Evolutionary conservation across 2,888 invertebrate species (phyloP).

Genomic region (Artemia sinica): DNA sequence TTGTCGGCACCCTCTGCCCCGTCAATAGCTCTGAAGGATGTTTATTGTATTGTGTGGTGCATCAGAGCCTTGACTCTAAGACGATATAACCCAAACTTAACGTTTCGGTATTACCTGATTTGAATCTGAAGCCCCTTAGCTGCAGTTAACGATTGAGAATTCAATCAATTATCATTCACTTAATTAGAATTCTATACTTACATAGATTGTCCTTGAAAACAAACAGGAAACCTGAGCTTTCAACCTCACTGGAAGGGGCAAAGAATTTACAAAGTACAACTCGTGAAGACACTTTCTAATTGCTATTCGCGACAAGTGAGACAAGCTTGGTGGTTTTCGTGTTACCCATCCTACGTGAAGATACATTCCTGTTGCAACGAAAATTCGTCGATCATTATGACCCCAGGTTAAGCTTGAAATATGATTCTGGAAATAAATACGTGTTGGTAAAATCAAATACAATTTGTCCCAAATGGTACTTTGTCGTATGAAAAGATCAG

Average conservation of each 20-base stretch:
- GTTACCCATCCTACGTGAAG: slow-evolving; percentile 88
- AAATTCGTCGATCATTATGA: slow-evolving; percentile 85
- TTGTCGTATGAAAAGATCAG: background rate
- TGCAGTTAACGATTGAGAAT: too few relatives aligned
- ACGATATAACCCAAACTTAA: too few relatives aligned
- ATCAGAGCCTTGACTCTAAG: too few relatives aligned
- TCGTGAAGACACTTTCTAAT: slow-evolving; percentile 30
- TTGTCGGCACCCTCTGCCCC: too few relatives aligned
- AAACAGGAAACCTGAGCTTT: slow-evolving; percentile 66
- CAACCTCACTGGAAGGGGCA: slow-evolving; percentile 73
- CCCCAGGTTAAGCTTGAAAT: slow-evolving; percentile 95
- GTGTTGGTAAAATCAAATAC: slow-evolving; percentile 14
- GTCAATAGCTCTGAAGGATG: too few relatives aligned
- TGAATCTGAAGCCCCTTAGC: too few relatives aligned
- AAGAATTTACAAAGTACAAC: slow-evolving; percentile 45
- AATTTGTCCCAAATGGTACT: background rate
- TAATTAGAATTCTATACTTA: slow-evolving; percentile 33
- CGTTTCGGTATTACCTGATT: too few relatives aligned
- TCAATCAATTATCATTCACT: too few relatives aligned
- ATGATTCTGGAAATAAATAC: slow-evolving; percentile 40
- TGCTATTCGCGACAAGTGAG: slow-evolving; percentile 61
- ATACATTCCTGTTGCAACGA: slow-evolving; percentile 65
- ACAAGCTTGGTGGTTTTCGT: slow-evolving; percentile 70
- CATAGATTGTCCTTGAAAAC: slow-evolving; percentile 83
- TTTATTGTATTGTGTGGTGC: too few relatives aligned